phyloP scores from a whole-genome alignment of 2,797 vertebrate genomes.

The Hippocampus kuda region DNA sequence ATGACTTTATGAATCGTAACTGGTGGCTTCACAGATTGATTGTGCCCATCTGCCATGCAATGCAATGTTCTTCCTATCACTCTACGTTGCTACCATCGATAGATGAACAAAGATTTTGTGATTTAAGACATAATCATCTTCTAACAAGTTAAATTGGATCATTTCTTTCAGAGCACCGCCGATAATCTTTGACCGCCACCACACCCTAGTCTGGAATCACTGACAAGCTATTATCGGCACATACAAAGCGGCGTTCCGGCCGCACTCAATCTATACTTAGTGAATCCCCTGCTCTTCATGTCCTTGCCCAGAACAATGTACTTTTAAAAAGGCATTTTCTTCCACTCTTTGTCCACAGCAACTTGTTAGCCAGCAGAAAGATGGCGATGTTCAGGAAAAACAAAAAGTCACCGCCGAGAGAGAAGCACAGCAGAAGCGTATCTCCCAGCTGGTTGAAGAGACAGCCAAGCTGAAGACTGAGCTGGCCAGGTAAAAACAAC shows the following conservation, averaged over 20 bases:
- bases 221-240: no score
- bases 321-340: background rate
- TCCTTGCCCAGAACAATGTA: background rate
- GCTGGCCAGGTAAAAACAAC: slow-evolving; percentile 70
- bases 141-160: no score
- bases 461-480: slow-evolving; percentile 83
- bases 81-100: no score
- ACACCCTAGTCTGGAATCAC: no score
- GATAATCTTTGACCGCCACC: no score
- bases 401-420: slow-evolving; percentile 80
- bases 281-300: background rate
- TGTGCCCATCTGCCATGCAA: no score
- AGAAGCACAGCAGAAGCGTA: slow-evolving; percentile 81
- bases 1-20: no score
- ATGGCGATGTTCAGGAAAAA: slow-evolving; percentile 83
- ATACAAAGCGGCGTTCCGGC: background rate
- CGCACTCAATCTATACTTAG: background rate
- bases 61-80: no score
- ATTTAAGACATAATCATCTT: no score
- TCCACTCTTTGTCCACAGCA: slow-evolving; percentile 63
- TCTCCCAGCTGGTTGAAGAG: slow-evolving; percentile 85
- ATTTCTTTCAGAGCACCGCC: no score
- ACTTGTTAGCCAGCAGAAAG: slow-evolving; percentile 87
- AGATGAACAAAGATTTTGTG: no score
- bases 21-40: no score